Base-by-base conservation (phyloP, 2,113 vertebrate species). In the Tragelaphus strepsiceros region DNA sequence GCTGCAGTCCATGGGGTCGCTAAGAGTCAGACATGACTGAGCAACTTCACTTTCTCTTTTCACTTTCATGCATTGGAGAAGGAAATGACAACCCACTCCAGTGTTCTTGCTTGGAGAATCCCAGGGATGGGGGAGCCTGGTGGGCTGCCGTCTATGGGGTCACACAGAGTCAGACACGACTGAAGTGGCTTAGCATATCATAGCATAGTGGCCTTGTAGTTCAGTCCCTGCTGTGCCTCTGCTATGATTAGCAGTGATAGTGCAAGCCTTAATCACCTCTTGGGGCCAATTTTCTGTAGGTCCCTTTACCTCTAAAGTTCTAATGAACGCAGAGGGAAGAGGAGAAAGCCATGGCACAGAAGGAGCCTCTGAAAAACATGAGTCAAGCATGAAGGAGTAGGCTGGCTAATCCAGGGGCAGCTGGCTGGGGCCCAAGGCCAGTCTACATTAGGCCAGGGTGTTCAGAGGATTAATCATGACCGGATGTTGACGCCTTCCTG, bases 391-490 rank as follows among this genome's bases (percentile, higher is more conserved):
- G 22, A 51, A 54, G 24, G 39, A 59, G 78, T 4, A 17, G 53
- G 64, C 28, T 90, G 56, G 67, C 39, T 92, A 93, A 95, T 93
- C 71, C 74, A 90, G 64, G 64, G n/a, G 67, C 28, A 88, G 87
- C 64, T 97, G 96, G 95, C 96, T 96, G 54, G 30, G 85, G 88
- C 88, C 88, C 95, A 97, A 93, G 83, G 86, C 86, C 80, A 90
- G 86, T 88, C 46, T 3, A 35, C 61, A 91, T 97, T 87, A 77
- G 96, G 83, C 62, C 71, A 77, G 92, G 83, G 96, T 97, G 91
- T 96, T 97, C 96, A 97, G 93, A 97, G 91, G 96, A 97, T 90
- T 97, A 97, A 97, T 97, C 93, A 64, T 3, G 49, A 88, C 93
- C 96, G 97, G 93, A 97, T 97, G 93, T 90, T 21, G 32, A 80